Percentiles rank a stretch among this genome's conserved stretches.
phyloP scores from a whole-genome alignment of 2,113 vertebrate genomes.

The Spheniscus mendiculus region DNA sequence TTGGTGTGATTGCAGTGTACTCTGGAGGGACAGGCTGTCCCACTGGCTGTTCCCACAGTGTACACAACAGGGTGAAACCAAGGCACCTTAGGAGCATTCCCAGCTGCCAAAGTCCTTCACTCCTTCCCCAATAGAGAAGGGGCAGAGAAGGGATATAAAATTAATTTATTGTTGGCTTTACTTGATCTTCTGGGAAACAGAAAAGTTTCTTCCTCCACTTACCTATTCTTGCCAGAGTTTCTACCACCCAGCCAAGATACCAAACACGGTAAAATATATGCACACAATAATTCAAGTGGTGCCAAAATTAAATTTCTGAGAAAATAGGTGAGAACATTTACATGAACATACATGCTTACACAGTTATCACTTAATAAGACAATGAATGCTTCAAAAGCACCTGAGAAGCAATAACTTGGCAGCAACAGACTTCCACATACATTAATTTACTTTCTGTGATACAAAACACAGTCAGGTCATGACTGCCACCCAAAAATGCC shows the following conservation, averaged over 20 bases:
- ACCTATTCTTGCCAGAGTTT: background rate
- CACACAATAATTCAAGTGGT: background rate
- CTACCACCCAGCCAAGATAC: background rate
- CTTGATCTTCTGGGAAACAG: background rate
- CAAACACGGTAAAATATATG: background rate
- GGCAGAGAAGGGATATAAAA: background rate
- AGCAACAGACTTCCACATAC: background rate
- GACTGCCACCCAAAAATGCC: background rate
- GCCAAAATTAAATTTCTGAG: background rate
- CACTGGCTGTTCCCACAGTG: background rate
- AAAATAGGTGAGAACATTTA: background rate
- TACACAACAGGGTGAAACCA: background rate
- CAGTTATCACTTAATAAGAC: background rate
- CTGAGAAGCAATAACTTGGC: background rate
- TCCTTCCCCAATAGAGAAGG: background rate
- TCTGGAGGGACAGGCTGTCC: background rate
- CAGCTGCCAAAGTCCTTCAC: background rate
- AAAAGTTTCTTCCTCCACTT: background rate
- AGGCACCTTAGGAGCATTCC: background rate
- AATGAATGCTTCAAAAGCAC: background rate
- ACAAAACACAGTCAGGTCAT: background rate
- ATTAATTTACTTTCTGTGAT: background rate
- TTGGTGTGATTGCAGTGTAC: background rate
- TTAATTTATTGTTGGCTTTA: background rate
- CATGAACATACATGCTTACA: background rate